Evolutionary conservation across 2,113 vertebrate species (phyloP), one percentile per base, ranked within the genome.

Genomic region (Chitala chitala): DNA sequence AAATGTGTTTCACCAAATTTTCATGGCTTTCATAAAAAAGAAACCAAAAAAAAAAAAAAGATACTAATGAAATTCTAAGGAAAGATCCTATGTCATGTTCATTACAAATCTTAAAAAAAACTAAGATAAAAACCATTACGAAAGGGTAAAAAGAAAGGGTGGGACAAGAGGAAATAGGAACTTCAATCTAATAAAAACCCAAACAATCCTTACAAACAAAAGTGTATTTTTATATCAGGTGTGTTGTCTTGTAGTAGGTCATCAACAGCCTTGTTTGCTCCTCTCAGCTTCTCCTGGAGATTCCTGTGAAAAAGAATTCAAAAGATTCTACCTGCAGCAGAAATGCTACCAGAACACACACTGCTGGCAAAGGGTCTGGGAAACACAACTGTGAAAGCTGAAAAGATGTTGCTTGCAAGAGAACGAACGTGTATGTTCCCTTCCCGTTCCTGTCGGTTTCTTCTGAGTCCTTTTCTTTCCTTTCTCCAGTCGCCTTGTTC

Each of bases 401-500:
- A 78, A 71, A 83, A 48, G 84, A 88, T 81, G 80, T n/a, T n/a
- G n/a, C n/a, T n/a, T n/a, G 42, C 8, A 63, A 80, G 74, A 79
- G 79, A 80, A 80, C 83, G 79, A 79, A 75, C 76, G 72, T 85
- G 79, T 80, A 26, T 53, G 55, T 20, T 71, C 24, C 13, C 51
- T 26, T 40, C 1, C 64, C 22, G 8, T 42, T n/a, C 17, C 24
- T 40, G 22, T 13, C 2, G 58, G 1, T 40, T 69, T 17, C 44
- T 59, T 69, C 59, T 59, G n/a, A 48, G 29, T 12, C 24, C 13
- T 31, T 31, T 61, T 63, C 36, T 38, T 58, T 38, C 26, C 79
- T 85, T 76, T 82, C 82, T 79, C 78, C 86, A 84, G 73, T 83
- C 83, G 74, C 76, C 63, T 59, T 65, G 89, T 88, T 88, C 88